Base-by-base conservation (phyloP, 2,888 invertebrate species). In the Caradrina clavipalpis region DNA sequence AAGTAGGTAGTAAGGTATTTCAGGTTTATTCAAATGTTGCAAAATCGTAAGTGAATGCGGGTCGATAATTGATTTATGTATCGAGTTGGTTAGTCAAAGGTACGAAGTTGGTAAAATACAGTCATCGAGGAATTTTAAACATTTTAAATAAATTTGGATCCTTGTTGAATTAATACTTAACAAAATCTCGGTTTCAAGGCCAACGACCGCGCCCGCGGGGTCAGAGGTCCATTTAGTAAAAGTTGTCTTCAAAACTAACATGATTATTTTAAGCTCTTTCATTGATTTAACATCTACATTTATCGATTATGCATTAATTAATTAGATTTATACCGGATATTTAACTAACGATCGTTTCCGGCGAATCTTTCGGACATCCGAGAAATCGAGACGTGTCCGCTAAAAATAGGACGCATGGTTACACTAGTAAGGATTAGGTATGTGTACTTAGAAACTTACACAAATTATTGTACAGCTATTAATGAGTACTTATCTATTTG, bases 351-450 rank as follows among this genome's bases (percentile, higher is more conserved):
- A 65, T 54, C 11, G 47, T 31, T 80, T 74, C 81, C 74, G 65
- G 55, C 57, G 42, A 71, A 63, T 65, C 22, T 58, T 73, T 21
- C 72, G 78, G 73, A 83, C 26, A 53, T 81, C 77, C 83, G 77
- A 69, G 81, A 81, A 83, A 80, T 81, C 74, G 31, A 55, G 67
- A 74, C 83, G 15, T 74, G 65, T 77, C 77, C 72, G 66, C 54
- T 62, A 54, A 21, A 73, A 69, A 51, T 66, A 66, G 64, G 56
- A 73, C 56, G 47, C 49, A 54, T 76, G 60, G 69, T 66, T 62
- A 62, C 65, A 56, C 15, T 54, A 72, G 15, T 59, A 45, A 42
- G 39, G 53, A 4, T 76, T 57, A 26, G 26, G n/a, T 6, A 35
- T 0, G 21, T 31, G 19, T 26, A 63, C 15, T 15, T 31, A 35